Evolutionary conservation across 2,113 vertebrate genomes (phyloP), one percentile per base, ranked within the genome.

Genomic region (Cromileptes altivelis): DNA sequence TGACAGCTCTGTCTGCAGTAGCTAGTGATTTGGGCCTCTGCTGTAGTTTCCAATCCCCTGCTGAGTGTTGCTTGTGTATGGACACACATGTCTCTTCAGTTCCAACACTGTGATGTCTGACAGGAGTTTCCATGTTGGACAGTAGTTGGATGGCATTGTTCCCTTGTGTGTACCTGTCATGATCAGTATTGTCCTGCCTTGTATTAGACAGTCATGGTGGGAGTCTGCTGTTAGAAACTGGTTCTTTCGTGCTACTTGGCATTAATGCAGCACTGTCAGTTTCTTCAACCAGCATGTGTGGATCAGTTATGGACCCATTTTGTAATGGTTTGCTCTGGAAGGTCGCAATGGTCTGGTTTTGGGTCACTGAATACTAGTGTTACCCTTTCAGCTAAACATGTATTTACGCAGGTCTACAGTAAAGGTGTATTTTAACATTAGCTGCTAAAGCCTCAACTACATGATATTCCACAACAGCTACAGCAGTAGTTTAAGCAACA

Each of bases 51-150:
- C 81, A 77, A 76, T 74, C 58, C 72, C 78, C 81, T 0, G 10
- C 84, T 70, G 80, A 83, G 70, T 13, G 72, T 60, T 81, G 50
- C 40, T 78, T 21, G 4, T 75, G 58, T 84, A 72, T 63, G 77
- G 70, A 83, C 83, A 88, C 80, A 74, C 58, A 57, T 60, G 75
- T 90, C 80, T 73, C 73, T 71, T 89, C 45, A 85, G 78, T 60
- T 77, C 78, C 62, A 81, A 86, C 70, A 67, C 68, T 83, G 52
- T 85, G 85, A 77, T 78, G 67, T 65, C 55, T 91, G 84, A 90
- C 73, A 82, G 82, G 70, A 58, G 55, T 70, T 65, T 85, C 40
- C 69, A 72, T 69, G 70, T 61, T 78, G 52, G 68, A 81, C 37
- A 57, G 47, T 52, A 62, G 62, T 17, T 78, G 61, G 37, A 80